Evolutionary conservation across 2,888 invertebrate genomes (phyloP).

Genomic region (Machimus rusticus): DNA sequence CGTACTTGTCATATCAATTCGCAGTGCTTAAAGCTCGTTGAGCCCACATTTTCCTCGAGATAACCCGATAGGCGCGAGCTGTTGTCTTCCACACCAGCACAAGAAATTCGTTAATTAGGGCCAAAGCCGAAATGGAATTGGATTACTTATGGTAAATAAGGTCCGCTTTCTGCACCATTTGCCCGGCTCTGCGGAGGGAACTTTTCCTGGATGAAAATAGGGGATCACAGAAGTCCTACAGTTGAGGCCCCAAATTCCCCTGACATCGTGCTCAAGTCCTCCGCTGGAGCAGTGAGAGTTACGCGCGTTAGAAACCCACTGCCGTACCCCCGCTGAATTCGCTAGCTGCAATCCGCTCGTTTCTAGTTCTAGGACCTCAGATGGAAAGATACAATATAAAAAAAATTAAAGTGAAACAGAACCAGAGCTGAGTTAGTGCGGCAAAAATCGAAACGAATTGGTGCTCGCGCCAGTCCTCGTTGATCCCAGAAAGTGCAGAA

Average conservation of each 20-base stretch:
- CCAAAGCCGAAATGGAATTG: constrained; percentile 12
- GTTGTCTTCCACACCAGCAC: constrained; percentile 16
- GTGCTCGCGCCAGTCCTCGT: not conserved
- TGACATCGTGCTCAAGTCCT: constrained; percentile 10
- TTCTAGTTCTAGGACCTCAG: not conserved
- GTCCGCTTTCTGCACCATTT: not conserved
- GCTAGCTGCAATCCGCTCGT: not conserved
- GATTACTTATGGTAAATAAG: not conserved
- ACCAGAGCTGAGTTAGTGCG: not conserved
- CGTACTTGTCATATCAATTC: constrained; percentile 37
- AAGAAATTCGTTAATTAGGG: constrained; percentile 1
- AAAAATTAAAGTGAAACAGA: not conserved
- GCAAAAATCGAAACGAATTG: not conserved
- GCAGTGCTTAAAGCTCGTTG: constrained; percentile 37
- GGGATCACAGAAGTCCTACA: not conserved
- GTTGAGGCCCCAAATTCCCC: not conserved
- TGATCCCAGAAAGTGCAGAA: not conserved
- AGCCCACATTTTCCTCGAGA: constrained; percentile 39
- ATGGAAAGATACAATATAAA: not conserved
- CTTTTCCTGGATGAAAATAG: not conserved
- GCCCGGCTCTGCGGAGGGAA: not conserved
- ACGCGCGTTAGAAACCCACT: not conserved
- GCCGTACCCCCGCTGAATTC: not conserved
- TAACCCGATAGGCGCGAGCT: constrained; percentile 23
- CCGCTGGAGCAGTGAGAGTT: not conserved